Evolutionary conservation across 2,113 vertebrate genomes (phyloP), one percentile per base, ranked within the genome.

Genomic region (Varanus salvator): DNA sequence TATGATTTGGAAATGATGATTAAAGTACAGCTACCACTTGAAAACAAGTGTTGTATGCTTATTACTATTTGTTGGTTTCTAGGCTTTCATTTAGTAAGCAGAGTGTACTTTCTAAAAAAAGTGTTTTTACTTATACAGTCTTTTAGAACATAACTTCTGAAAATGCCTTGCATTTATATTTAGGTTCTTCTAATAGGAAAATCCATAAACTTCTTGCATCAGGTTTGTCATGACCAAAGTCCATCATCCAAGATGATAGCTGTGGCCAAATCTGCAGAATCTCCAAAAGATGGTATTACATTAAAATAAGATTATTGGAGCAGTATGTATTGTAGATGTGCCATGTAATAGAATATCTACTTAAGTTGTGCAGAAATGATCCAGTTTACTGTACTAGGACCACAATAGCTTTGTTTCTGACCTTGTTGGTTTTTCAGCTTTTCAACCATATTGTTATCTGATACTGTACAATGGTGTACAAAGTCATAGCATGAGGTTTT

Each of bases 141-240:
- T 80, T 87, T 77, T 52, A 25, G 69, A 8, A 86, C 91, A 84
- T 92, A 0, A 3, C 23, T 88, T 74, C 80, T 12, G 6, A 68
- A 69, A 82, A 84, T 86, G 1, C 3, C 77, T 87, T 85, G 0
- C 1, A 90, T 29, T 54, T 86, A 68, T 91, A 3, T 91, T 81
- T 80, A 99, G 99, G 98, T 99, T 6, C 98, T 99, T 76, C 96
- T 99, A 87, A 99, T 99, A 88, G 99, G 99, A 88, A 99, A 99
- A 95, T 99, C 99, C 90, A 99, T 99, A 87, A 99, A 99, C 97
- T 99, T 99, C 96, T 97, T 99, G 93, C 99, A 99, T 96, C 99
- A 99, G 92, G 98, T 99, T 82, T 99, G 99, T 93, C 99, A 99
- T 0, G 98, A 99, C 96, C 97, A 98, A 92, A 99, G 98, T 0